Evolutionary conservation across 2,888 invertebrate species (phyloP).

Genomic region (Drosophila aldrichi): DNA sequence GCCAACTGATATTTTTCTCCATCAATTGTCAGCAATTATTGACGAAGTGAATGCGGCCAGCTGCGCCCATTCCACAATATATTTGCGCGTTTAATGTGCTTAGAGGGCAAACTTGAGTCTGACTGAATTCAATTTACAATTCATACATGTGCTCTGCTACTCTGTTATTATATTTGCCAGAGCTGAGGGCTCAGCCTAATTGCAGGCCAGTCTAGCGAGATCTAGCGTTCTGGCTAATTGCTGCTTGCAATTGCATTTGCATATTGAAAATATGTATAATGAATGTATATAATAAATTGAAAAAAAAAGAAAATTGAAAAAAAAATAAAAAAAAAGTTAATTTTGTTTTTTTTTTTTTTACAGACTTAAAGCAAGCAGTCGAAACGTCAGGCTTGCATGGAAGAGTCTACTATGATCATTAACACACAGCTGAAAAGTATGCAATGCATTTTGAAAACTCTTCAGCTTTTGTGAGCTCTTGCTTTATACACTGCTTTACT

Average conservation of each 20-base stretch:
- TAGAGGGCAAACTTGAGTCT: slow-evolving; percentile 58
- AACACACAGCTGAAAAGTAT: no score
- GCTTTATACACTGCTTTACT: no score
- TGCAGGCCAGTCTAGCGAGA: slow-evolving; percentile 8
- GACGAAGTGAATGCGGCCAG: slow-evolving; percentile 1
- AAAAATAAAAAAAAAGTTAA: no score
- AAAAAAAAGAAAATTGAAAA: no score
- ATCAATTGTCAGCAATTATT: slow-evolving; percentile 70
- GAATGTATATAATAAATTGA: no score
- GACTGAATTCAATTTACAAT: slow-evolving; percentile 76
- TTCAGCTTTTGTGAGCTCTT: no score
- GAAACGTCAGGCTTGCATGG: no score
- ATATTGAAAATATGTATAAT: slow-evolving; percentile 6
- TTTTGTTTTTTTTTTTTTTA: no score
- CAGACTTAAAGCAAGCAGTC: no score
- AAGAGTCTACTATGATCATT: no score
- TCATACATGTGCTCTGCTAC: slow-evolving; percentile 50
- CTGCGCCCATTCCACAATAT: slow-evolving; percentile 31
- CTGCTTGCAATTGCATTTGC: slow-evolving; percentile 13
- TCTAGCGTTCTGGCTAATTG: background rate
- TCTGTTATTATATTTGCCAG: slow-evolving; percentile 26
- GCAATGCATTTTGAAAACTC: no score
- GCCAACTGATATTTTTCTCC: slow-evolving; percentile 55
- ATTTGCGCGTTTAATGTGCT: background rate
- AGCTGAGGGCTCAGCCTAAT: slow-evolving; percentile 33